Percentiles rank a stretch among this genome's conserved stretches.
phyloP scores from a whole-genome alignment of 2,113 vertebrate genomes.

The Xenopus tropicalis region DNA sequence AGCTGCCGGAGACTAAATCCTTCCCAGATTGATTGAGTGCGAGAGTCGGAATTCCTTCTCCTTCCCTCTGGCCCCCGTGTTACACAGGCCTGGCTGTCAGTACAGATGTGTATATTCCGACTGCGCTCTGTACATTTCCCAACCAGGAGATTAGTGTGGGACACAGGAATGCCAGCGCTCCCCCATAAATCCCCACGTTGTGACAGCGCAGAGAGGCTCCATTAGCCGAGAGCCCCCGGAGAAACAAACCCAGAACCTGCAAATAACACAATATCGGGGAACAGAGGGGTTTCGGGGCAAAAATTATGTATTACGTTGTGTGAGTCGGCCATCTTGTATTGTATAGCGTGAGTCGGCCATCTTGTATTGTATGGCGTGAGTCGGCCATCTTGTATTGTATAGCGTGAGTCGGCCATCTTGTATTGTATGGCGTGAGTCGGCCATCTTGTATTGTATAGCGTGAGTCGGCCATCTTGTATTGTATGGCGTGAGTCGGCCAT shows the following conservation, averaged over 20 bases:
- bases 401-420: too few relatives aligned
- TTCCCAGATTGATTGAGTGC: slow-evolving; percentile 25
- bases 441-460: too few relatives aligned
- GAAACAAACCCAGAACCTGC: background rate
- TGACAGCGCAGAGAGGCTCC: background rate
- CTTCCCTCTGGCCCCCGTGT: slow-evolving; percentile 5
- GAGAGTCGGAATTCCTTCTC: background rate
- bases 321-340: too few relatives aligned
- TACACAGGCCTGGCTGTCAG: slow-evolving; percentile 1
- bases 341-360: too few relatives aligned
- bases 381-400: too few relatives aligned
- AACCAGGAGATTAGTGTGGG: background rate
- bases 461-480: too few relatives aligned
- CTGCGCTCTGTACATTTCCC: background rate
- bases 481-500: too few relatives aligned
- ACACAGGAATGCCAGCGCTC: background rate
- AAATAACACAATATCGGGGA: too few relatives aligned
- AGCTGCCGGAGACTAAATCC: slow-evolving; percentile 17
- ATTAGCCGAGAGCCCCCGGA: background rate
- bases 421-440: too few relatives aligned
- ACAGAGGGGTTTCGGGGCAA: too few relatives aligned
- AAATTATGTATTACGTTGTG: too few relatives aligned
- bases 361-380: too few relatives aligned
- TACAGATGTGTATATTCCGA: background rate
- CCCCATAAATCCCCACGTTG: background rate